Conservation (phyloP, 2,888 invertebrate genomes). For the Tipula unca region DNA sequence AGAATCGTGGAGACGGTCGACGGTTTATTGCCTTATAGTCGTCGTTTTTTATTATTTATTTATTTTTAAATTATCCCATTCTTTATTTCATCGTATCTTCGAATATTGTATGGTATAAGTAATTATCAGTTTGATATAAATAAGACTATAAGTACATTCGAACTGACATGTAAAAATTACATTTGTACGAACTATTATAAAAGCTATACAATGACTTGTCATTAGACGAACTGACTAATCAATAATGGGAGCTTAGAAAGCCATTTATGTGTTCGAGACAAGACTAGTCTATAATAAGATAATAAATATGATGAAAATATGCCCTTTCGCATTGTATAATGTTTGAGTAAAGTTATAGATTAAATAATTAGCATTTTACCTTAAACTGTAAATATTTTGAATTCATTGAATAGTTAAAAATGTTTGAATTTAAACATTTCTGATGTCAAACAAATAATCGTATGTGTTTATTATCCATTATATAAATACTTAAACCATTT, state of each 20-base stretch:
- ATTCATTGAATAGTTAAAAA: not conserved
- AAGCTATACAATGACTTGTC: no score
- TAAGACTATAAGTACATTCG: not conserved
- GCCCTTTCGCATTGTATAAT: no score
- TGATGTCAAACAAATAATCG: not conserved
- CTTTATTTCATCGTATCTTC: not conserved
- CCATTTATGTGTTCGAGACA: no score
- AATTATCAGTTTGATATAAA: not conserved
- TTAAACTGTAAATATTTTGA: not conserved
- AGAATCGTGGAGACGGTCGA: no score
- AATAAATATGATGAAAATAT: no score
- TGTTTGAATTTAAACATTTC: not conserved
- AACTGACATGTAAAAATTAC: not conserved
- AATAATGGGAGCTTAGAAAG: no score
- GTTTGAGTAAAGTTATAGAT: no score
- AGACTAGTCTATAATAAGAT: no score
- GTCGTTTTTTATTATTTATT: not conserved
- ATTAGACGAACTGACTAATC: no score
- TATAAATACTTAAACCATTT: not conserved
- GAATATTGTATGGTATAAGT: not conserved
- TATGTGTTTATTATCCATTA: not conserved
- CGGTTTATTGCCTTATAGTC: no score
- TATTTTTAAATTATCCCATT: not conserved
- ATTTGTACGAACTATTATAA: not conserved
- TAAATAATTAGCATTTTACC: no score